These are phyloP conservation scores for Odontamblyopus rebecca DNA, from an alignment of 2,797 vertebrate species.

Conservation along the genomic window DNA sequence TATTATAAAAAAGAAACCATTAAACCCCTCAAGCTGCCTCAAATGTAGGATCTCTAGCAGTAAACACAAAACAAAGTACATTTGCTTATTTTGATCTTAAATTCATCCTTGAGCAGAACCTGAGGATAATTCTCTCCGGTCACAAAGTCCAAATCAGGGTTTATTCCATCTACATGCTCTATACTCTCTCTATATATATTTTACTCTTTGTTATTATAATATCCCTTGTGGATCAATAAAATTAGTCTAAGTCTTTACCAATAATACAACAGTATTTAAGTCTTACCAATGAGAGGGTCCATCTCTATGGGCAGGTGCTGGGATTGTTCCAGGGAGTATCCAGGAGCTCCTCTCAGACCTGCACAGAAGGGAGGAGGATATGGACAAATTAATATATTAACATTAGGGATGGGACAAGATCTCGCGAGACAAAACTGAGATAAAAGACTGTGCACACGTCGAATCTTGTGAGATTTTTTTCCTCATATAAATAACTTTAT, in stretches of 20 bases:
- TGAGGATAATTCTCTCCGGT: neutral
- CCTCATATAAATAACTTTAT: too few relatives aligned
- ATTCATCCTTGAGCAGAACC: neutral
- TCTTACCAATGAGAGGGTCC: slow-evolving; percentile 96
- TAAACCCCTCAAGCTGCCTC: neutral
- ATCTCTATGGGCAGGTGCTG: slow-evolving; percentile 99
- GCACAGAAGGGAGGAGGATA: neutral
- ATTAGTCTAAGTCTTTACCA: too few relatives aligned
- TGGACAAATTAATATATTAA: slow-evolving; percentile 78
- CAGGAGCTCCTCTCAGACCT: slow-evolving; percentile 97
- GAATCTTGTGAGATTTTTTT: too few relatives aligned
- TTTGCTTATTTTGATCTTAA: neutral
- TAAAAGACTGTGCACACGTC: too few relatives aligned
- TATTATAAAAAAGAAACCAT: neutral
- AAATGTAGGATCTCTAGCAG: neutral
- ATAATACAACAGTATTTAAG: slow-evolving; percentile 50
- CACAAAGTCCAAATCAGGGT: neutral
- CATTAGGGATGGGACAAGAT: slow-evolving; percentile 45
- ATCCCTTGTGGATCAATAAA: too few relatives aligned
- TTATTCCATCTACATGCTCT: neutral
- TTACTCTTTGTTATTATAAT: too few relatives aligned
- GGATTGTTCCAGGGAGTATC: slow-evolving; percentile 97
- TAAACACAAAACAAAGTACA: neutral
- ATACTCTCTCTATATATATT: too few relatives aligned
- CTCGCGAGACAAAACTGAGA: too few relatives aligned